phyloP scores from a whole-genome alignment of 2,888 invertebrate genomes.

The Agonum fuliginosum region DNA sequence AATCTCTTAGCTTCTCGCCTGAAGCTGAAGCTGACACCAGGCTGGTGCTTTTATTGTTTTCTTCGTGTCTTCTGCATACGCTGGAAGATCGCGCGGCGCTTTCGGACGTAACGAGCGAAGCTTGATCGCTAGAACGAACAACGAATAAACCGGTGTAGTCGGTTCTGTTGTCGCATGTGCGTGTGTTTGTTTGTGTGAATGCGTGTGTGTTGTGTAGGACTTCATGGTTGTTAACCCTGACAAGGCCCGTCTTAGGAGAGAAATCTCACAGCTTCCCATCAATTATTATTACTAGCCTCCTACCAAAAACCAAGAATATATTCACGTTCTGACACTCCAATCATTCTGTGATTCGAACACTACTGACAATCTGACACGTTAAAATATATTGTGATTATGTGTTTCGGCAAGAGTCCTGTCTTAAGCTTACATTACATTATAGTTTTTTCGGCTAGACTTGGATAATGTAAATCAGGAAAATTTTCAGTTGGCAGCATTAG shows the following conservation, averaged over 20 bases:
- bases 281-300: background rate
- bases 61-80: constrained; percentile 42
- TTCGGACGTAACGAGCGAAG: constrained; percentile 15
- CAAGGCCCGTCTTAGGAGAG: constrained; percentile 44
- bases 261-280: background rate
- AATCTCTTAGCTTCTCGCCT: constrained; percentile 13
- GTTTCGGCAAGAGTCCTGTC: too few relatives aligned
- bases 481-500: too few relatives aligned
- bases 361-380: too few relatives aligned
- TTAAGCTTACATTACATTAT: too few relatives aligned
- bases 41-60: constrained; percentile 30
- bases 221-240: constrained; percentile 58
- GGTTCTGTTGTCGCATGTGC: constrained; percentile 44
- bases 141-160: constrained; percentile 54
- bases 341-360: too few relatives aligned
- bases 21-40: constrained; percentile 15
- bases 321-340: too few relatives aligned
- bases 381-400: too few relatives aligned
- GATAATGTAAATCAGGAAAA: too few relatives aligned
- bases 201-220: constrained; percentile 52
- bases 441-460: too few relatives aligned
- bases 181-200: constrained; percentile 41
- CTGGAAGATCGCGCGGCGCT: background rate
- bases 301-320: background rate
- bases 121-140: constrained; percentile 27